Conservation (phyloP, 1,140 invertebrate genomes). For the Sitodiplosis mosellana region DNA sequence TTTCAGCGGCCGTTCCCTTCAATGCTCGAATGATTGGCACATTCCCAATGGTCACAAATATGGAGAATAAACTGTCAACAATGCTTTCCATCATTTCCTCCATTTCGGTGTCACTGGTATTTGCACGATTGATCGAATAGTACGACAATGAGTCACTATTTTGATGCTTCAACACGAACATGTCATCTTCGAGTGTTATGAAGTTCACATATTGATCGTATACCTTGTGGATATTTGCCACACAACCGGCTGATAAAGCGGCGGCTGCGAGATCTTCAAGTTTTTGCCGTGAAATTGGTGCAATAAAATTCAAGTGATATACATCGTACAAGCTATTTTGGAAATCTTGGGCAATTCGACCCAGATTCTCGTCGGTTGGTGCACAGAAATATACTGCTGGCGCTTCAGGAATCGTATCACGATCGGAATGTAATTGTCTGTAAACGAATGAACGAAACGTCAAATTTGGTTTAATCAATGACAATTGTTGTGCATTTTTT, state of each 20-base stretch:
- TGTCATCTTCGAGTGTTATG: conserved; percentile 93
- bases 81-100: conserved; percentile 85
- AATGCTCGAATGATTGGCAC: conserved; percentile 92
- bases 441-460: too few relatives aligned
- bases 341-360: conserved; percentile 82
- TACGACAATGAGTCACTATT: conserved; percentile 81
- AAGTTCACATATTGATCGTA: conserved; percentile 98
- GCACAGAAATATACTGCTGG: conserved; percentile 97
- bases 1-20: conserved; percentile 92
- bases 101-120: conserved; percentile 93
- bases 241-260: conserved; percentile 72
- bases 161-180: conserved; percentile 87
- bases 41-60: conserved; percentile 88
- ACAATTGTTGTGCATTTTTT: neutral
- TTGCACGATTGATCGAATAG: conserved; percentile 85
- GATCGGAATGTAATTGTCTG: conserved; percentile 78
- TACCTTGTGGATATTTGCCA: conserved; percentile 83
- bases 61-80: conserved; percentile 91
- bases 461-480: neutral
- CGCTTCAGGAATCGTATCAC: conserved; percentile 93
- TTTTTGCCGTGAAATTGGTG: conserved; percentile 82
- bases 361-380: conserved; percentile 93
- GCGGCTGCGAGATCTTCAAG: conserved; percentile 90
- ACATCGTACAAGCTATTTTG: conserved; percentile 83
- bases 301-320: conserved; percentile 96